Evolutionary conservation across 2,888 invertebrate genomes (phyloP).

Genomic region (Scaeva pyrastri): DNA sequence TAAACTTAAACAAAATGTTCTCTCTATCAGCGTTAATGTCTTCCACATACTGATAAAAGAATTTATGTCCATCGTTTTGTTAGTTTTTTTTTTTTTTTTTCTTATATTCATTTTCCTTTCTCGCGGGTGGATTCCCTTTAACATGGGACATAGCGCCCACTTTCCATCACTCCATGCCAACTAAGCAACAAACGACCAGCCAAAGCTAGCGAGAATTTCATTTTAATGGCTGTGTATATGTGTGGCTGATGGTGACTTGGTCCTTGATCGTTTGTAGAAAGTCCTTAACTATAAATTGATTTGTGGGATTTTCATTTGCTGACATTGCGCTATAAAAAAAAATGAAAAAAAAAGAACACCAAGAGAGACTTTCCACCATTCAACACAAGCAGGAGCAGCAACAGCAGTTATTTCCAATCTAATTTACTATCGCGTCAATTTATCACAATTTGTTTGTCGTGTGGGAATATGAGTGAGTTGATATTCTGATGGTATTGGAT

Average conservation of each 20-base stretch:
- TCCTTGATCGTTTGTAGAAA: constrained; percentile 43
- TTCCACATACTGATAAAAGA: constrained; percentile 64
- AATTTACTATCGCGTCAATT: constrained; percentile 82
- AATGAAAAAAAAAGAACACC: constrained; percentile 9
- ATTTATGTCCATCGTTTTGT: constrained; percentile 63
- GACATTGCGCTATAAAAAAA: constrained; percentile 50
- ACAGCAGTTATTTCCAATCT: constrained; percentile 78
- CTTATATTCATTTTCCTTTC: not conserved
- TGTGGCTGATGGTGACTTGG: not conserved
- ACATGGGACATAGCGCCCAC: not conserved
- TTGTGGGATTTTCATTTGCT: constrained; percentile 73
- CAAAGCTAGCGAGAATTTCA: constrained; percentile 53
- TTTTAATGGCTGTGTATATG: constrained; percentile 49
- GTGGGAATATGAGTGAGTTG: constrained; percentile 37
- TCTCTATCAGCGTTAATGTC: constrained; percentile 72
- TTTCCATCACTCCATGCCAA: constrained; percentile 12
- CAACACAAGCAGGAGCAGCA: constrained; percentile 25
- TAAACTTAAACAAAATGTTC: constrained; percentile 67
- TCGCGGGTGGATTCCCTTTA: constrained; percentile 38
- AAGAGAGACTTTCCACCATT: constrained; percentile 34
- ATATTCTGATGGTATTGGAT: constrained; percentile 4
- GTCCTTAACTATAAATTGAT: constrained; percentile 67
- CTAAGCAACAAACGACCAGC: not conserved
- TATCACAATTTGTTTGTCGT: constrained; percentile 81
- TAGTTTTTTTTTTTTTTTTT: constrained; percentile 6